Evolutionary conservation across 2,888 invertebrate species (phyloP).

Genomic region (Mythimna albipuncta): DNA sequence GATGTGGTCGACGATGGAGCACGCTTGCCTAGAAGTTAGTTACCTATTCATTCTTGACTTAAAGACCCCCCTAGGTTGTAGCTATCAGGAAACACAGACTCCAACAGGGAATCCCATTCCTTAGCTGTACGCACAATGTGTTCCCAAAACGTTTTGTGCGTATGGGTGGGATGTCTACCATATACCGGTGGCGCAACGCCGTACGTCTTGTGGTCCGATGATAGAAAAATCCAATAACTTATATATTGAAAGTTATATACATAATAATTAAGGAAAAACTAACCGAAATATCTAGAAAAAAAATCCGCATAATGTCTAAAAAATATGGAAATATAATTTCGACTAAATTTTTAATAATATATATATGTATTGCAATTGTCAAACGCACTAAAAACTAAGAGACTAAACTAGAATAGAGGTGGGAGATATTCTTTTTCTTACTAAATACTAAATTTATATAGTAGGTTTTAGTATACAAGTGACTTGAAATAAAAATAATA

Average conservation of each 20-base stretch:
- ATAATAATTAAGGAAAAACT: conserved; percentile 20
- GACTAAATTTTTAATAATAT: conserved; percentile 35
- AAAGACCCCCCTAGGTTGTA: no score
- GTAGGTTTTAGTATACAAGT: conserved; percentile 3
- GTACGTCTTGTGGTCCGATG: no score
- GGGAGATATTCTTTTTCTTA: conserved; percentile 53
- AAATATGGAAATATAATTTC: conserved; percentile 38
- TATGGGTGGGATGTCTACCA: no score
- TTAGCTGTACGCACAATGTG: no score
- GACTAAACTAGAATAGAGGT: conserved; percentile 44
- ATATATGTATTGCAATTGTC: conserved; percentile 56
- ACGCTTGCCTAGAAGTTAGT: no score
- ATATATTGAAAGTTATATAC: conserved; percentile 23
- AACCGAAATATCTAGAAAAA: conserved; percentile 11
- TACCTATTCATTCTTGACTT: no score
- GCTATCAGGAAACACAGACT: not conserved
- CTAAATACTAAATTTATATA: conserved; percentile 49
- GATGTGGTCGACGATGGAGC: no score
- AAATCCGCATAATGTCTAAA: conserved; percentile 23
- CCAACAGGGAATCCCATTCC: no score
- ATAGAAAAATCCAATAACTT: no score
- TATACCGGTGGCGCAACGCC: no score
- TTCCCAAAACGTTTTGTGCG: no score
- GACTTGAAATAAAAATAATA: not conserved
- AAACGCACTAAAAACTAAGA: conserved; percentile 35